These are phyloP conservation scores for Nephrocerus scutellatus DNA, from an alignment of 2,888 invertebrate genomes.

Conservation along the genomic window DNA sequence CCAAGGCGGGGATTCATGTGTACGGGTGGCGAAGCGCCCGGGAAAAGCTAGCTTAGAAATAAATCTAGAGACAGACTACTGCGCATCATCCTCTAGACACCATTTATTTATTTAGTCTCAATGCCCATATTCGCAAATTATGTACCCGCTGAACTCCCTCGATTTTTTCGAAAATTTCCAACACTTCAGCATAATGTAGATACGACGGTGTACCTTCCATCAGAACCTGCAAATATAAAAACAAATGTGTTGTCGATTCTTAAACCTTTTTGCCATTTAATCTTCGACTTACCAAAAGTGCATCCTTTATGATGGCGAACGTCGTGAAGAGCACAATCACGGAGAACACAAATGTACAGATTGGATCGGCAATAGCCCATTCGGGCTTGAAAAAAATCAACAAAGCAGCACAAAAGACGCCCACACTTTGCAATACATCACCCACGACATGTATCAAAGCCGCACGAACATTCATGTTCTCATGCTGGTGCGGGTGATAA, in stretches of 20 bases:
- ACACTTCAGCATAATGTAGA: slow-evolving; percentile 71
- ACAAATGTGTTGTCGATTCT: too few species aligned
- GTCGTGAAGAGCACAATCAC: slow-evolving; percentile 88
- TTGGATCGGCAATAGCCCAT: slow-evolving; percentile 89
- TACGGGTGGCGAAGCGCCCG: too few species aligned
- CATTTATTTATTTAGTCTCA: slow-evolving; percentile 94
- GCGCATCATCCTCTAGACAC: too few species aligned
- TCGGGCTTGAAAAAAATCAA: slow-evolving; percentile 86
- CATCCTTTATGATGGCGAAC: slow-evolving; percentile 86
- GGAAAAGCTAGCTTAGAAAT: too few species aligned
- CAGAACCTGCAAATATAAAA: too few species aligned
- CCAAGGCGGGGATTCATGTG: too few species aligned
- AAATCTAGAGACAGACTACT: too few species aligned
- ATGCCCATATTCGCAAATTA: slow-evolving; percentile 94
- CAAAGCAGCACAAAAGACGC: slow-evolving; percentile 84
- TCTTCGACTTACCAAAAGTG: slow-evolving; percentile 60
- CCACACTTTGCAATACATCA: slow-evolving; percentile 90
- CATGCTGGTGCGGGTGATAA: too few species aligned
- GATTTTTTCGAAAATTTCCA: slow-evolving; percentile 75
- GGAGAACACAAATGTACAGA: slow-evolving; percentile 95
- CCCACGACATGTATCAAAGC: slow-evolving; percentile 95
- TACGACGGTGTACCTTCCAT: slow-evolving; percentile 89
- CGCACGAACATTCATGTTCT: slow-evolving; percentile 89
- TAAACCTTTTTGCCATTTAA: too few species aligned
- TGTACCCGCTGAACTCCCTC: slow-evolving; percentile 90